Percentiles rank a stretch among this genome's conserved stretches.
phyloP scores from a whole-genome alignment of 2,888 invertebrate species.

The Nephrocerus scutellatus region DNA sequence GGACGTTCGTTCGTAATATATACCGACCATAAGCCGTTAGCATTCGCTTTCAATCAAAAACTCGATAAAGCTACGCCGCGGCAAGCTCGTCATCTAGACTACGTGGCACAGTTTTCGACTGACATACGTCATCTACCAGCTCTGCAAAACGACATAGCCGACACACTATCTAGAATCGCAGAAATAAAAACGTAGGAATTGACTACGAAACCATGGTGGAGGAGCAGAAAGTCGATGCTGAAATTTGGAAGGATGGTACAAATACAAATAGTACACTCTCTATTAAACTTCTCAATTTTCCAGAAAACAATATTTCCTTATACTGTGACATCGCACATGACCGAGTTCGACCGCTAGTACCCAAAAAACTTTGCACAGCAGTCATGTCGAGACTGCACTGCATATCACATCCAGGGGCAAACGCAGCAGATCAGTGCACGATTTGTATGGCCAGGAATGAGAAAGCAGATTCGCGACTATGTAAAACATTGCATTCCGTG shows the following conservation, averaged over 20 bases:
- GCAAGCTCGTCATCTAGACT: constrained; percentile 10
- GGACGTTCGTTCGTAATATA: not conserved
- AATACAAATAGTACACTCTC: no score
- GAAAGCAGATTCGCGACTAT: no score
- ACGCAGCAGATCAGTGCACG: no score
- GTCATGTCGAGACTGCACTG: constrained; percentile 8
- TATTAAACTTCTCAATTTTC: constrained; percentile 8
- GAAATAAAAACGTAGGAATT: constrained; percentile 1
- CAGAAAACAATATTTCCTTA: constrained; percentile 5
- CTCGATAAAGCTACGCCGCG: constrained; percentile 4
- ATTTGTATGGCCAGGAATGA: no score
- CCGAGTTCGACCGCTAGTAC: constrained; percentile 7
- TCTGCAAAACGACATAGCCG: constrained; percentile 8
- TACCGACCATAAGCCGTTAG: constrained; percentile 6
- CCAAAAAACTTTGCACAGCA: constrained; percentile 1
- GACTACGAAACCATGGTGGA: constrained; percentile 9
- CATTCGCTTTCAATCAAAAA: constrained; percentile 5
- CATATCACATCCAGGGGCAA: constrained; percentile 11
- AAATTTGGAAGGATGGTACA: no score
- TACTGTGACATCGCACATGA: constrained; percentile 9
- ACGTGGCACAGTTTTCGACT: constrained; percentile 11
- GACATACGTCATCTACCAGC: constrained; percentile 15
- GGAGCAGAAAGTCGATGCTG: not conserved
- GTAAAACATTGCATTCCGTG: no score
- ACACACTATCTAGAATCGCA: constrained; percentile 12